Conservation (phyloP, 2,113 vertebrate genomes). For the Pedionomus torquatus region DNA sequence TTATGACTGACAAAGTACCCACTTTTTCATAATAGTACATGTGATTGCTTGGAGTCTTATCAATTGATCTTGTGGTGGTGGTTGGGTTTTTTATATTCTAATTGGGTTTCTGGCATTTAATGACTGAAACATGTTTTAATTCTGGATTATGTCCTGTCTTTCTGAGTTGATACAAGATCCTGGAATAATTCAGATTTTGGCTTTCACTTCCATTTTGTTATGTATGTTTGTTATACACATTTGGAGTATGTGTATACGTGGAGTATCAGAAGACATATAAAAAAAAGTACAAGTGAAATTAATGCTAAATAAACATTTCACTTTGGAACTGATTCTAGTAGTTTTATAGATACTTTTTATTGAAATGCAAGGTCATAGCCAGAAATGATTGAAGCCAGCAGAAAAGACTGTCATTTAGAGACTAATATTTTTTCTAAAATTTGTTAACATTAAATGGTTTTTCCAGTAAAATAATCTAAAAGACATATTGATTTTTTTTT, state of each 20-base stretch:
- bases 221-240: too few species aligned
- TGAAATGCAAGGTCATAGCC: neutral
- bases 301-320: neutral
- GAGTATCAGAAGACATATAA: neutral
- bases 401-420: neutral
- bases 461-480: neutral
- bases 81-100: neutral
- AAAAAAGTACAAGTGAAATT: neutral
- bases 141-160: neutral
- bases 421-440: neutral
- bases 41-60: neutral
- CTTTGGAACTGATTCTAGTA: neutral
- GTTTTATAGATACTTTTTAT: neutral
- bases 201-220: neutral
- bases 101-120: neutral
- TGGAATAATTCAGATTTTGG: neutral
- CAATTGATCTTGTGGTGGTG: neutral
- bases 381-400: neutral
- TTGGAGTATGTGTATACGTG: neutral
- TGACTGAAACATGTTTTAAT: neutral
- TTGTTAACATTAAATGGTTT: neutral
- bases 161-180: neutral
- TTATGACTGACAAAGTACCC: neutral
- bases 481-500: neutral
- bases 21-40: neutral